Evolutionary conservation across 2,113 vertebrate species (phyloP), one percentile per base, ranked within the genome.

Genomic region (Neolamprologus fasciatus): DNA sequence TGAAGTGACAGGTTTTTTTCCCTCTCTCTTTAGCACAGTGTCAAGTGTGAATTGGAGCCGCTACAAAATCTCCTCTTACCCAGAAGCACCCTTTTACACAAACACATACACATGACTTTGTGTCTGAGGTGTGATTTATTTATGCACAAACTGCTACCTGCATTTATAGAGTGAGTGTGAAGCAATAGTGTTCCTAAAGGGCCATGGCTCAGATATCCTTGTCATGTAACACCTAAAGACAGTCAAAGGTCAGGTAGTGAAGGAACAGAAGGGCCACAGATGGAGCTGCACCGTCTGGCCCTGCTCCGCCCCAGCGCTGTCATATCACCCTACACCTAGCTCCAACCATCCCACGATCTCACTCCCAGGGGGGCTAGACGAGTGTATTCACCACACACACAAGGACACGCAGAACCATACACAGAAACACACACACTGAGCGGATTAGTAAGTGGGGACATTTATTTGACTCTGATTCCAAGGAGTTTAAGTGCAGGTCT

Each of bases 211-310:
- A 89, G 91, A 87, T 92, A 92, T 88, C 92, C 92, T 93, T 95
- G 92, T 92, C 89, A 89, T 95, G 92, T 93, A 94, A 92, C 92
- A 95, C 93, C 91, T 93, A 94, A 94, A 96, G 94, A 93, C 91
- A 95, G 93, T 95, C 95, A 93, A 96, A 96, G 95, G 95, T 96
- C 93, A 92, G 57, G 83, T 50, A 26, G 73, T 90, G 84, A 57
- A 83, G 81, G 87, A 94, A 93, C 96, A 96, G 95, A 95, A 94
- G 93, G 94, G 89, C 89, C 87, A 93, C 95, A 96, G 95, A 96
- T 96, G 95, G 95, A 95, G 86, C 90, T 84, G 86, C 81, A 87
- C 79, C 57, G 78, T 81, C 45, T 81, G 83, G 66, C 80, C 89
- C 91, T 88, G 84, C 83, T 91, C 80, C 85, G 87, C 87, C 92